Evolutionary conservation across 2,797 vertebrate genomes (phyloP), one percentile per base, ranked within the genome.

Genomic region (Sternotherus odoratus): DNA sequence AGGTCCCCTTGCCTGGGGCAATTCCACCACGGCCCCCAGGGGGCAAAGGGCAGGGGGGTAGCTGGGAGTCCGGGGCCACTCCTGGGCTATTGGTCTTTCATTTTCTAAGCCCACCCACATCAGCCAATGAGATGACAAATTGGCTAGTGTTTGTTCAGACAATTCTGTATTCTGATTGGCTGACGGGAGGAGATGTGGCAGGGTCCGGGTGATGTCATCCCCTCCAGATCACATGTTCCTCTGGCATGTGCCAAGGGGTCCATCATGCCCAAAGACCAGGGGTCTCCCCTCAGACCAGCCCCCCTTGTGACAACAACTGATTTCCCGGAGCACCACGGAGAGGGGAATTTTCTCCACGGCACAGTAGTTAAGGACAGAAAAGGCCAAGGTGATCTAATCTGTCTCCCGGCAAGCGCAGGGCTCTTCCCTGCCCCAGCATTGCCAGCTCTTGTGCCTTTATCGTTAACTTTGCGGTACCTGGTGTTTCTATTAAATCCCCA

Each of bases 1-100:
- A 36, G 2, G 33, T 4, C n/a, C 60, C 16, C n/a, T 10, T 3
- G 6, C 57, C 33, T 28, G 7, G 36, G 2, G 26, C 4, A 0
- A 36, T 21, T 57, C n/a, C 77, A 2, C 2, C 8, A n/a, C 2
- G 17, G 49, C 77, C 48, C 15, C 77, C 30, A 26, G 77, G 30
- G 39, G 17, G 77, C 16, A 21, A 79, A n/a, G 17, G 60, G 33
- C 30, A 33, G 60, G 3, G 19, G 12, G 11, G 5, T 6, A 36
- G 21, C n/a, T 6, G n/a, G 19, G 63, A 4, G 17, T 51, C 19
- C 33, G 7, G 9, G 4, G 33, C 8, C 33, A 16, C 33, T 16
- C 15, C 26, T 7, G 24, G 30, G 39, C 72, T 75, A 39, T 23
- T 69, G 36, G n/a, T 23, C 63, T 39, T 23, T 36, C 19, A 12